Conservation (phyloP, 2,888 invertebrate genomes). For the Agriopis aurantiaria region DNA sequence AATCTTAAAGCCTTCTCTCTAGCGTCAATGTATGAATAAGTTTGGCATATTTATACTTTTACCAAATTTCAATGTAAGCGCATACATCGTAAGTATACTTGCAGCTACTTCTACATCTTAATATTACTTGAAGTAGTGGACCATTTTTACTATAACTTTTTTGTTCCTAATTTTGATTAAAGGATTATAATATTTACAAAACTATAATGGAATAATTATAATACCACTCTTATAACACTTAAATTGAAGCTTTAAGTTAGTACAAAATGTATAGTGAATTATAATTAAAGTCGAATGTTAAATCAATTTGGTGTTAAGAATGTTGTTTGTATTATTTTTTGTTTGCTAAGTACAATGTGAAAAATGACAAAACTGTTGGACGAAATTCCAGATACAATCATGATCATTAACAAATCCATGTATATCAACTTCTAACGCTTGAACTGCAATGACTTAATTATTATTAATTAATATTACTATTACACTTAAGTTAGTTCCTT, state of each 20-base stretch:
- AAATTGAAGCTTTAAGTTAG: slow-evolving; percentile 20
- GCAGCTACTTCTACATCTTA: slow-evolving; percentile 70
- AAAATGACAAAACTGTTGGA: background rate
- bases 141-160: slow-evolving; percentile 68
- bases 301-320: background rate
- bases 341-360: background rate
- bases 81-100: slow-evolving; percentile 69
- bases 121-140: slow-evolving; percentile 79
- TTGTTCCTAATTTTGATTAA: slow-evolving; percentile 79
- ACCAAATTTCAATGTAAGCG: slow-evolving; percentile 60
- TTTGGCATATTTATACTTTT: slow-evolving; percentile 71
- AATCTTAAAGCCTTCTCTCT: slow-evolving; percentile 73
- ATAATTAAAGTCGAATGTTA: background rate
- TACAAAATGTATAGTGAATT: background rate
- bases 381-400: background rate
- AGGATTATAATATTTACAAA: slow-evolving; percentile 51
- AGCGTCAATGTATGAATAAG: slow-evolving; percentile 69
- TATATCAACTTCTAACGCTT: slow-evolving; percentile 31
- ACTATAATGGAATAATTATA: slow-evolving; percentile 47
- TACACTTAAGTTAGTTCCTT: slow-evolving; percentile 79
- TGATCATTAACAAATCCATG: slow-evolving; percentile 3
- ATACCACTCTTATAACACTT: slow-evolving; percentile 20
- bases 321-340: background rate
- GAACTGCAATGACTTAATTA: slow-evolving; percentile 46
- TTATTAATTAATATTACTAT: slow-evolving; percentile 65